Base-by-base conservation (phyloP, 2,797 vertebrate genomes). In the Prunella strophiata region DNA sequence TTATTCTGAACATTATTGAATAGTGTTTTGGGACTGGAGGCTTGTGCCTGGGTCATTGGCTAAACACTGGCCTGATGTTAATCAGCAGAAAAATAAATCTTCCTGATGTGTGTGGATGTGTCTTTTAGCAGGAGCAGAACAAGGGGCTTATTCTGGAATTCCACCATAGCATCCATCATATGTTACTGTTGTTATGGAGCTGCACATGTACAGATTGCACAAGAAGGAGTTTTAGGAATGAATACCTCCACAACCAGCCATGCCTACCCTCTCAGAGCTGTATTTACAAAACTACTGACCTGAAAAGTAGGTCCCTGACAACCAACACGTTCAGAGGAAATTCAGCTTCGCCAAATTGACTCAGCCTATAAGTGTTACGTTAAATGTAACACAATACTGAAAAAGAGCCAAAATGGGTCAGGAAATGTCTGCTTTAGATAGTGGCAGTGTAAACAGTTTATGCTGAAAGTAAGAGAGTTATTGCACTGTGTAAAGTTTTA, bases 381-480 rank as follows among this genome's bases (percentile, higher is more conserved):
- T 94, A 88, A 94, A 92, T 96, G 74, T 62, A 85, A 79, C 91
- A 94, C 85, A 97, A 80, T 97, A 74, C 77, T 96, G 95, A 88
- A 91, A 96, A 96, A 65, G 70, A 94, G 83, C 91, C 89, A 91
- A 94, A 73, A 67, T 85, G 58, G 85, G 78, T 89, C 63, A 96
- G 82, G 85, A 97, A 97, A 95, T 93, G 84, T 96, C 93, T 97
- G 54, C 75, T 96, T 93, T 92, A 93, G 74, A 95, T 72, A 83
- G 81, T 75, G 76, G 50, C 86, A 70, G 59, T 50, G 16, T 91
- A 94, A 97, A 97, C 74, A 97, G 81, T n/a, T 74, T 63, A 87
- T 73, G 40, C 47, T 85, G 76, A 92, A 97, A 94, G 51, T 51
- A 81, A 90, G 70, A 87, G 72, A 79, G 26, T 45, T 91, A 68